These are phyloP conservation scores for Pseudochromis fuscus DNA, from an alignment of 2,797 vertebrate genomes.

Conservation along the genomic window DNA sequence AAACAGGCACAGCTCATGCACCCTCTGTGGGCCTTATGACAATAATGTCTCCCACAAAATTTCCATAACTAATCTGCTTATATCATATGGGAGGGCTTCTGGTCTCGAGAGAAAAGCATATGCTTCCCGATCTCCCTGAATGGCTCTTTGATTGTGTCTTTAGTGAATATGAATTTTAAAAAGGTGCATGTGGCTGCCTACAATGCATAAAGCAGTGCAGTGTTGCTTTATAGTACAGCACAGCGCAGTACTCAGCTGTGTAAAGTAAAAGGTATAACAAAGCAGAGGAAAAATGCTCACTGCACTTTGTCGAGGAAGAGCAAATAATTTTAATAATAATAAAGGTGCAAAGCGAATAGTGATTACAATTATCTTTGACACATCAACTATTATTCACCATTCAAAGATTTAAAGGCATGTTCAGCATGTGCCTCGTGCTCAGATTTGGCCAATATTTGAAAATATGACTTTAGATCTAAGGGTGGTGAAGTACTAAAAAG, in stretches of 20 bases:
- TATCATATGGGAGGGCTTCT: conserved; percentile 59
- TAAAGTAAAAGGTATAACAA: background rate
- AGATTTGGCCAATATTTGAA: conserved; percentile 21
- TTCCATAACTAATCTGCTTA: conserved; percentile 72
- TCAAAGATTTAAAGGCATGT: conserved; percentile 4
- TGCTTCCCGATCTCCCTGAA: conserved; percentile 45
- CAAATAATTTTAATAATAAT: too few relatives aligned
- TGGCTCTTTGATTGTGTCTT: conserved; percentile 61
- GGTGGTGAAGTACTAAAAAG: background rate
- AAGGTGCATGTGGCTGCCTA: conserved; percentile 44
- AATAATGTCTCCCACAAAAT: conserved; percentile 52
- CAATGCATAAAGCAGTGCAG: conserved; percentile 29
- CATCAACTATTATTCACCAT: too few relatives aligned
- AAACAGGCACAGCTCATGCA: conserved; percentile 34
- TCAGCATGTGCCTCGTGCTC: background rate
- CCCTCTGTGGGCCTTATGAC: conserved; percentile 51
- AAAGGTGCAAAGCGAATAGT: background rate
- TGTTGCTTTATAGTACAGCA: conserved; percentile 17
- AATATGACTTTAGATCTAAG: background rate
- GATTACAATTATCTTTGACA: conserved; percentile 1
- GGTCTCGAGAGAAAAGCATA: conserved; percentile 51
- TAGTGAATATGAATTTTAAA: conserved; percentile 72
- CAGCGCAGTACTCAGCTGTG: conserved; percentile 1
- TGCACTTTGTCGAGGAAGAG: background rate
- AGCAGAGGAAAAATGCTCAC: conserved; percentile 7